These are phyloP conservation scores for Drosophila arawakana DNA, from an alignment of 1,140 invertebrate species.

Conservation along the genomic window DNA sequence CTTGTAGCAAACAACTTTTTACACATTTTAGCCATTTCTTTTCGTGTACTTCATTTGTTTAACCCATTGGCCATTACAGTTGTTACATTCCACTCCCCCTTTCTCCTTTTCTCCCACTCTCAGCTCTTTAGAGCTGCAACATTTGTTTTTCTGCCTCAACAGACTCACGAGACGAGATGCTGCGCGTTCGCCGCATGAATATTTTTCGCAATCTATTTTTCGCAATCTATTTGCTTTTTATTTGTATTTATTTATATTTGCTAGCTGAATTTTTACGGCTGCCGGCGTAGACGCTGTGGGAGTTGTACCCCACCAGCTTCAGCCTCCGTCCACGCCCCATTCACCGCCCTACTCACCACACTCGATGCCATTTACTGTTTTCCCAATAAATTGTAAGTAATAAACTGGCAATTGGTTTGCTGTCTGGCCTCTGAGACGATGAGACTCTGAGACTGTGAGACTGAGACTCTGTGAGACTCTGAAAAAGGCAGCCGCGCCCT, in stretches of 20 bases:
- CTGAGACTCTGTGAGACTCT: neutral
- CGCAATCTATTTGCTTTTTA: slow-evolving; percentile 67
- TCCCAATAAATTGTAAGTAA: slow-evolving; percentile 77
- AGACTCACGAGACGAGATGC: slow-evolving; percentile 46
- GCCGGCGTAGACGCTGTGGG: slow-evolving; percentile 28
- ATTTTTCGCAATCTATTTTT: slow-evolving; percentile 66
- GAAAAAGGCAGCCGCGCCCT: slow-evolving; percentile 51
- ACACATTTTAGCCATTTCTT: slow-evolving; percentile 32
- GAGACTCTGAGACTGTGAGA: slow-evolving; percentile 10
- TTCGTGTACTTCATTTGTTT: slow-evolving; percentile 52
- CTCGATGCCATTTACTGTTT: slow-evolving; percentile 50
- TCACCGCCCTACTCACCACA: neutral
- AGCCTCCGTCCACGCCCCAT: neutral
- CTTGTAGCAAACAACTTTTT: slow-evolving; percentile 2
- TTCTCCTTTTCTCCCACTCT: neutral
- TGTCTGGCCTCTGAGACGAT: slow-evolving; percentile 40
- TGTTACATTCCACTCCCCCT: neutral
- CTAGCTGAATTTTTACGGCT: slow-evolving; percentile 62
- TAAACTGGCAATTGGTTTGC: slow-evolving; percentile 79
- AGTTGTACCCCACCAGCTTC: neutral
- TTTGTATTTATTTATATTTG: slow-evolving; percentile 71
- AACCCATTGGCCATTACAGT: slow-evolving; percentile 41
- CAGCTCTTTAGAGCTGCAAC: slow-evolving; percentile 39
- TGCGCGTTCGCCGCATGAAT: slow-evolving; percentile 57
- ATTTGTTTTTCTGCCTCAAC: slow-evolving; percentile 60